These are phyloP conservation scores for Papilio protenor DNA, from an alignment of 2,888 invertebrate species.

Conservation along the genomic window DNA sequence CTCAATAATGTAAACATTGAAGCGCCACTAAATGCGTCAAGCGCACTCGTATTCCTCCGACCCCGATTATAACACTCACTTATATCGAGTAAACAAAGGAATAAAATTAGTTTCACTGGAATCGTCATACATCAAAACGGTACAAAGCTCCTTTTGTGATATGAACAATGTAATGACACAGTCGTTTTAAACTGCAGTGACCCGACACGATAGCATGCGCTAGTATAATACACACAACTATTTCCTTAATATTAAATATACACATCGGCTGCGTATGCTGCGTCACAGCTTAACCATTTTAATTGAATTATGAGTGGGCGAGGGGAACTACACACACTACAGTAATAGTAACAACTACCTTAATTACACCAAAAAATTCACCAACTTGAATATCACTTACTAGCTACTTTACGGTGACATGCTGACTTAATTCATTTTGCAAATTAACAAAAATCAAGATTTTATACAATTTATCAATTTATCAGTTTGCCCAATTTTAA, in stretches of 20 bases:
- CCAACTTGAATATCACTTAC: not conserved
- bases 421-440: not conserved
- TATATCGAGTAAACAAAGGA: conserved; percentile 28
- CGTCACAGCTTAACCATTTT: conserved; percentile 31
- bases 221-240: conserved; percentile 17
- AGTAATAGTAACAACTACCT: conserved; percentile 2
- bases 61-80: conserved; percentile 44
- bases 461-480: not conserved
- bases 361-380: conserved; percentile 2
- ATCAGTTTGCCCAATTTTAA: too few species aligned
- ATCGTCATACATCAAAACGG: conserved; percentile 12
- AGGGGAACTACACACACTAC: conserved; percentile 2
- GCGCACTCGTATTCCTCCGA: conserved; percentile 49
- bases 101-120: conserved; percentile 22
- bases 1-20: conserved; percentile 73
- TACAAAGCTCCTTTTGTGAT: not conserved
- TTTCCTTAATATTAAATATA: conserved; percentile 14
- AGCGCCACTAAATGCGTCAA: conserved; percentile 57
- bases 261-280: conserved; percentile 10
- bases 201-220: conserved; percentile 1
- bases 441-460: not conserved
- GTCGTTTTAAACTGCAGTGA: conserved; percentile 13
- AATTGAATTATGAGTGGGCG: conserved; percentile 37
- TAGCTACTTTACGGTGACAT: not conserved
- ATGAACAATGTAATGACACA: conserved; percentile 12